These are phyloP conservation scores for Loripinus fragilis DNA, from an alignment of 2,888 invertebrate species.

Conservation along the genomic window DNA sequence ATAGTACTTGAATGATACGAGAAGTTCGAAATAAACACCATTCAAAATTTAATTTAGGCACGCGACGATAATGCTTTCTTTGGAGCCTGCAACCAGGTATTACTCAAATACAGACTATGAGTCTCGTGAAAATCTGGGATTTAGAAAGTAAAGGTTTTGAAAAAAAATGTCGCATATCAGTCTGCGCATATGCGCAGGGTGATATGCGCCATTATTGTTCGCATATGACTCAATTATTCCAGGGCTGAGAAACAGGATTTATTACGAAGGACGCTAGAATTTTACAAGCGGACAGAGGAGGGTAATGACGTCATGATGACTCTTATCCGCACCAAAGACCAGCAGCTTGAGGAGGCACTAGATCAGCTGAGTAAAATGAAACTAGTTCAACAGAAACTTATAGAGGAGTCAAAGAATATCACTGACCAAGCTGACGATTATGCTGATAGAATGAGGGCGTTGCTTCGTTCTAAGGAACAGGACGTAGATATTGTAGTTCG, in stretches of 20 bases:
- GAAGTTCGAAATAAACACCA: too few species aligned
- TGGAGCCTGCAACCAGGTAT: too few species aligned
- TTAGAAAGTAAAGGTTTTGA: too few species aligned
- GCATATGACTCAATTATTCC: too few species aligned
- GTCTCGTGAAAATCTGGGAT: too few species aligned
- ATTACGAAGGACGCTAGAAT: slow-evolving; percentile 58
- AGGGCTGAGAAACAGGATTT: slow-evolving; percentile 56
- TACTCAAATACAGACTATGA: too few species aligned
- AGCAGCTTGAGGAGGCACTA: slow-evolving; percentile 62
- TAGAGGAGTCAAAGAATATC: slow-evolving; percentile 47
- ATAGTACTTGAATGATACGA: too few species aligned
- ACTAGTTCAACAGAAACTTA: slow-evolving; percentile 38
- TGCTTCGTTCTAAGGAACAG: slow-evolving; percentile 44
- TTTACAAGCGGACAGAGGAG: slow-evolving; percentile 71
- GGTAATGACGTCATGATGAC: slow-evolving; percentile 63
- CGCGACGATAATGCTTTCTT: too few species aligned
- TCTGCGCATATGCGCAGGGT: too few species aligned
- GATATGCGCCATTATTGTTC: too few species aligned
- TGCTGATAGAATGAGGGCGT: slow-evolving; percentile 35
- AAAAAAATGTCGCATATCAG: too few species aligned
- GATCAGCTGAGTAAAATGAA: slow-evolving; percentile 55
- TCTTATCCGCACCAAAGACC: slow-evolving; percentile 65
- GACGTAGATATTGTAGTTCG: slow-evolving; percentile 31
- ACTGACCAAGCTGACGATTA: slow-evolving; percentile 57
- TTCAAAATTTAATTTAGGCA: too few species aligned